phyloP scores from a whole-genome alignment of 2,888 invertebrate species.

The Halictus quadricinctus region DNA sequence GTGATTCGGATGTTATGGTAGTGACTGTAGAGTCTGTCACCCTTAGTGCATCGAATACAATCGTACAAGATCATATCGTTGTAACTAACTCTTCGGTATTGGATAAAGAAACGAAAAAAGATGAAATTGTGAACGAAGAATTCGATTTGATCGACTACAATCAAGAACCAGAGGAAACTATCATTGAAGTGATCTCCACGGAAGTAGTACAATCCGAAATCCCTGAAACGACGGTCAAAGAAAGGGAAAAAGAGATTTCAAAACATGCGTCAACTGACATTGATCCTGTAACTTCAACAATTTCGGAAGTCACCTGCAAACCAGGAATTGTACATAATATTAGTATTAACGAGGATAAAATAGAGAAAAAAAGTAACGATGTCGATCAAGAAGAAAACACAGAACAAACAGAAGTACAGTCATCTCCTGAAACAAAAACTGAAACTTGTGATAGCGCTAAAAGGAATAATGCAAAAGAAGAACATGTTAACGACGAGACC shows the following conservation, averaged over 20 bases:
- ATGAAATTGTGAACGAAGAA: slow-evolving; percentile 38
- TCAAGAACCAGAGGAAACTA: slow-evolving; percentile 54
- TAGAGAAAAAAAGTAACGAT: not conserved
- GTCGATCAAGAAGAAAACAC: not conserved
- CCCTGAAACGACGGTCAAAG: slow-evolving; percentile 23
- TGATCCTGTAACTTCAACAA: slow-evolving; percentile 6
- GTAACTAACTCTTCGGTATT: slow-evolving; percentile 10
- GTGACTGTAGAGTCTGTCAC: slow-evolving; percentile 58
- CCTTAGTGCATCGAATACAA: slow-evolving; percentile 27
- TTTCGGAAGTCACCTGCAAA: not conserved
- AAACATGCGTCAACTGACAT: slow-evolving; percentile 20
- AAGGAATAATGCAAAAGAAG: slow-evolving; percentile 17
- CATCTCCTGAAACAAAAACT: slow-evolving; percentile 34
- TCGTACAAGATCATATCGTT: slow-evolving; percentile 42
- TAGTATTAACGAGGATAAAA: not conserved
- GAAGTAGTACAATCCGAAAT: slow-evolving; percentile 54
- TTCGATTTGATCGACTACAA: slow-evolving; percentile 56
- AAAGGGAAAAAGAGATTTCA: not conserved
- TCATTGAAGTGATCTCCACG: slow-evolving; percentile 66
- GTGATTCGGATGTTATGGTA: slow-evolving; percentile 58
- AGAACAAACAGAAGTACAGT: slow-evolving; percentile 10
- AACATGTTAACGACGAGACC: slow-evolving; percentile 8
- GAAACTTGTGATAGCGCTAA: slow-evolving; percentile 42
- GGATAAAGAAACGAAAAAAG: slow-evolving; percentile 23
- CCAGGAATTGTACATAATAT: not conserved